A percentile compares a stretch with the other conserved stretches of the same genome.
Conservation (phyloP, 2,797 vertebrate species). For the Propithecus perrieri region DNA sequence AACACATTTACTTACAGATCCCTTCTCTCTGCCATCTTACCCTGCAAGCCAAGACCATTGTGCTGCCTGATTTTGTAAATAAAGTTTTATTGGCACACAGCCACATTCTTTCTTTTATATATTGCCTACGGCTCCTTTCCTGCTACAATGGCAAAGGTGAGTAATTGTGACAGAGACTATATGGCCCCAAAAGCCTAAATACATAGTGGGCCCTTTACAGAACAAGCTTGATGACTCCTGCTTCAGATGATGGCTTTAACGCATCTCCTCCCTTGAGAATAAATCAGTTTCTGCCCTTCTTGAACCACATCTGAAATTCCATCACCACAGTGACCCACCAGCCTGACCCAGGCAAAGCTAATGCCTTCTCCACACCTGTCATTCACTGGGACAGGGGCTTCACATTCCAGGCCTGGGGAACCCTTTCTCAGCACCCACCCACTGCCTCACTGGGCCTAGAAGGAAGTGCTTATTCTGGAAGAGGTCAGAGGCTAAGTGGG, state of each 20-base stretch:
- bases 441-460: background rate
- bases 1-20: background rate
- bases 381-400: background rate
- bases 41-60: background rate
- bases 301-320: background rate
- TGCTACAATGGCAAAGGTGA: background rate
- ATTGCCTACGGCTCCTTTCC: background rate
- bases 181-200: background rate
- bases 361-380: background rate
- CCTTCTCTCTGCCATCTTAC: background rate
- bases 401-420: background rate
- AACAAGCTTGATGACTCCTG: background rate
- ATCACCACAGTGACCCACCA: background rate
- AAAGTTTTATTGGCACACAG: background rate
- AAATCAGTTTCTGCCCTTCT: background rate
- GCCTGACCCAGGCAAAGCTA: background rate
- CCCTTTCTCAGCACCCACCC: background rate
- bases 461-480: background rate
- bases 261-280: background rate
- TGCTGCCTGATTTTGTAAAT: background rate
- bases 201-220: background rate
- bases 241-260: background rate
- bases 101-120: fast-evolving
- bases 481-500: background rate
- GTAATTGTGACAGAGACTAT: fast-evolving